Base-by-base conservation (phyloP, 2,888 invertebrate genomes). In the Petrolisthes manimaculis region DNA sequence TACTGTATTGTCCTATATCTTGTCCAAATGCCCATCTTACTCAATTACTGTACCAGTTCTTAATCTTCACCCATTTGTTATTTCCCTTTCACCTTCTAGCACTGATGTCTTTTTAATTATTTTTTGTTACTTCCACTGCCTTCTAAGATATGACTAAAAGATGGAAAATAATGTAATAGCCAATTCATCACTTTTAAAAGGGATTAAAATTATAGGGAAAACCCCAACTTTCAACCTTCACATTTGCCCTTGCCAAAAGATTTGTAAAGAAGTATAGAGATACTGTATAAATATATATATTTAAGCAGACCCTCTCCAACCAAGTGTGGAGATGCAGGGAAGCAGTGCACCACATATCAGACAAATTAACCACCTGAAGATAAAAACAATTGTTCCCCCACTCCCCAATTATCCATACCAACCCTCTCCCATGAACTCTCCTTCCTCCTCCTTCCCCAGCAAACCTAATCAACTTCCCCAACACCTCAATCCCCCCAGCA, bases 281-380 rank as follows among this genome's bases (percentile, higher is more conserved):
- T 37, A 37, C 37, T 37, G 37, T 37, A 37, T 37, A 37, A 37
- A 37, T 37, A 37, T 37, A 37, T 37, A 37, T 37, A 37, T 37
- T 37, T 37, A 37, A 37, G 37, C 37, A 37, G 37, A 37, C 37
- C 37, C 37, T 37, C 37, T 37, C 37, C 37, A 37, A 37, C 37
- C 37, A 37, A 37, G 37, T 37, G 37, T 37, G 24, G 80, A 80
- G 54, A 56, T 81, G 79, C 61, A 80, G 71, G 80, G 86, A 56
- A 86, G 74, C 86, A 71, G 86, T 81, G 86, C 78, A 61, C 86
- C 86, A 86, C 86, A 86, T 86, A 86, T 86, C 86, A 86, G 80
- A 86, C 81, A 21, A 21, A 37, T 37, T 54, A 21, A 37, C 81
- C 61, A 53, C 61, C 61, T 67, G 51, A 67, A 67, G 53, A 67